These are phyloP conservation scores for Rutilus rutilus DNA, from an alignment of 2,113 vertebrate species.

Conservation along the genomic window DNA sequence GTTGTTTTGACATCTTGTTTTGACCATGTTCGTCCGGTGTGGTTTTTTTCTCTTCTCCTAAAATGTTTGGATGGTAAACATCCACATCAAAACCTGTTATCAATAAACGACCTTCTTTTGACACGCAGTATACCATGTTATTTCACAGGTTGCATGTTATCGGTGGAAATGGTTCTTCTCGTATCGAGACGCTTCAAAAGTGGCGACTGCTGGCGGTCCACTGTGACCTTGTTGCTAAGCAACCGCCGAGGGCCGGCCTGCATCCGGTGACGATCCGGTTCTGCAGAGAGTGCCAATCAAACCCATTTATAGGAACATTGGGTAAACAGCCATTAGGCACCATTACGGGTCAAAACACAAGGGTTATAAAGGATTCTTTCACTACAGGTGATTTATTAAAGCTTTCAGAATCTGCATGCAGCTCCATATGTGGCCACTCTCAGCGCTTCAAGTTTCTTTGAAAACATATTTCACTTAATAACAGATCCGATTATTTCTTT, in stretches of 20 bases:
- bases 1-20: background rate
- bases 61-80: slow-evolving; percentile 53
- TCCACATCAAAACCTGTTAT: slow-evolving; percentile 57
- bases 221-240: slow-evolving; percentile 70
- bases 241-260: slow-evolving; percentile 66
- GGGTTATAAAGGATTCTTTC: slow-evolving; percentile 19
- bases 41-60: slow-evolving; percentile 24
- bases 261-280: slow-evolving; percentile 70
- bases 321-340: slow-evolving; percentile 42
- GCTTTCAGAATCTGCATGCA: background rate
- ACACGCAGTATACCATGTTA: slow-evolving; percentile 37
- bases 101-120: slow-evolving; percentile 68
- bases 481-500: background rate
- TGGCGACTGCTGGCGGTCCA: slow-evolving; percentile 55
- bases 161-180: slow-evolving; percentile 27
- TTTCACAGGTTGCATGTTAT: slow-evolving; percentile 31
- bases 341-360: slow-evolving; percentile 35
- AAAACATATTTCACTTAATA: background rate
- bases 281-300: slow-evolving; percentile 48
- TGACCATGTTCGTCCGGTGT: background rate
- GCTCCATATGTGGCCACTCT: background rate
- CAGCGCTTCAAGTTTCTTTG: background rate
- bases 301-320: slow-evolving; percentile 40
- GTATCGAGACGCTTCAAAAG: slow-evolving; percentile 45
- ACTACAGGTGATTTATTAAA: background rate